Conservation (phyloP, 2,113 vertebrate species). For the Eurystomus gularis region DNA sequence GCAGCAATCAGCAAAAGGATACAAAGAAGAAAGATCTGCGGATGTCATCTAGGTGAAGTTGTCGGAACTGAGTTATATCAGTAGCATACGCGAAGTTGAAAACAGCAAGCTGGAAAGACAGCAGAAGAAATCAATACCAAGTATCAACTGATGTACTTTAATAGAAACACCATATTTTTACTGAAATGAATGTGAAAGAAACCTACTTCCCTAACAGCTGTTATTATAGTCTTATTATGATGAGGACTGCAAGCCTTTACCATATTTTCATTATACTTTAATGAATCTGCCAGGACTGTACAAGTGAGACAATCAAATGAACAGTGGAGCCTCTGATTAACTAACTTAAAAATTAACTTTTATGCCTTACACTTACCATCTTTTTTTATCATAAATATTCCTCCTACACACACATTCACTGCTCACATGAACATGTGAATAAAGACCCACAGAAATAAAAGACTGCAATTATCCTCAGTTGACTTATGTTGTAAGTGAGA, state of each 20-base stretch:
- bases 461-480: neutral
- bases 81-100: conserved; percentile 83
- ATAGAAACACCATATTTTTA: neutral
- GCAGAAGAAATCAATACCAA: conserved; percentile 9
- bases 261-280: conserved; percentile 40
- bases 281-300: conserved; percentile 31
- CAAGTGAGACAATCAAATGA: conserved; percentile 7
- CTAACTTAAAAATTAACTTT: conserved; percentile 13
- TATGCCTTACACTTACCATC: neutral
- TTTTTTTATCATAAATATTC: conserved; percentile 10
- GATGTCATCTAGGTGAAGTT: conserved; percentile 86
- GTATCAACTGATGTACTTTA: neutral
- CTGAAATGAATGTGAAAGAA: conserved; percentile 21
- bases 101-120: conserved; percentile 77
- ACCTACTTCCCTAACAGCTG: neutral
- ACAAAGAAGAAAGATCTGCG: conserved; percentile 94
- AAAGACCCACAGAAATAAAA: conserved; percentile 9
- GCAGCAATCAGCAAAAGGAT: conserved; percentile 77
- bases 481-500: neutral
- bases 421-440: neutral
- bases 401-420: neutral
- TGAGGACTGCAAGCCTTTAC: neutral
- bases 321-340: neutral
- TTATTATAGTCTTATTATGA: neutral
- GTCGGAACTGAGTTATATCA: conserved; percentile 84